Evolutionary conservation across 1,140 invertebrate species (phyloP), one percentile per base, ranked within the genome.

Genomic region (Zaprionus ghesquierei): DNA sequence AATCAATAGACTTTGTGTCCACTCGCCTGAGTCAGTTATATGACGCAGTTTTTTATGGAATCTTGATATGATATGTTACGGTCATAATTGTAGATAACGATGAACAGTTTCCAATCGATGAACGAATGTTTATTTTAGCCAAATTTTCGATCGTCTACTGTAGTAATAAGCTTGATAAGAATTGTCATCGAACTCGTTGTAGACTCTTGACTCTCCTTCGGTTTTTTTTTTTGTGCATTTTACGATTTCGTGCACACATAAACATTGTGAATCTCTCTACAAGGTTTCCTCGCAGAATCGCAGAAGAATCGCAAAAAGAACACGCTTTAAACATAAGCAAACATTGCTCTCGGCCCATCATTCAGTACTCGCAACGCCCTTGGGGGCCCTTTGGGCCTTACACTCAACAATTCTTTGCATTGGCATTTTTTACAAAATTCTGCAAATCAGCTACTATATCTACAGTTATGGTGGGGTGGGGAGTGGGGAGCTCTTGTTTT

Each of bases 401-500:
- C 35, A 31, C 35, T 61, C 18, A 15, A 51, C 49, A 61, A 46
- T 25, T 41, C 33, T 55, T 44, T n/a, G 23, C 41, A 46, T 55
- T 31, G 15, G 33, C 33, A 53, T 54, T 64, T 64, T 53, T 60
- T 18, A 31, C 6, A 4, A 69, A 50, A 56, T 86, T 81, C 46
- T 71, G 84, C 81, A 75, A 58, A 86, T 81, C 69, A 18, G 41
- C 41, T 46, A 46, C 20, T 22, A 46, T 46, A 46, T 46, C 35
- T 41, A 41, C 35, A 41, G 35, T 41, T 41, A 41, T 41, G n/a
- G n/a, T 6, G 5, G 5, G 15, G 35, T 13, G 31, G 29, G 29
- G 29, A 31, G 9, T 9, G 29, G 29, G 8, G 78, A 46, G 76
- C 71, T 59, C 58, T 77, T 69, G 50, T 64, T 77, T 66, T 81